Evolutionary conservation across 2,797 vertebrate species (phyloP), one percentile per base, ranked within the genome.

Genomic region (Peromyscus eremicus): DNA sequence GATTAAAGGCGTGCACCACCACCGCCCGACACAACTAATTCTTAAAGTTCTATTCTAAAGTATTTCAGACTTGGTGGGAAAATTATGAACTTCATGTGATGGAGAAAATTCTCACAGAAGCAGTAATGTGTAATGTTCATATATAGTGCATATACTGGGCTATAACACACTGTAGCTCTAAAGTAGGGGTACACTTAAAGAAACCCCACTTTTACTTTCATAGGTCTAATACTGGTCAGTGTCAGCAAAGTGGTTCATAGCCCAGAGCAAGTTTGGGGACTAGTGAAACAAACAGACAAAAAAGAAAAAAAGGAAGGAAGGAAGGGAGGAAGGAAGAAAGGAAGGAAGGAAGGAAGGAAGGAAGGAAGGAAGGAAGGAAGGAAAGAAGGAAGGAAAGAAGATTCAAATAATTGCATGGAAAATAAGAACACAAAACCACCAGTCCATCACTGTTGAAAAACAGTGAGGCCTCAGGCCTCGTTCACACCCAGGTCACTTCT

Each of bases 91-190:
- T 27, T 57, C 1, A 3, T 32, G 62, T 23, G 55, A 73, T 25
- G 71, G 32, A 87, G 5, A 86, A 80, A 40, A 8, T 68, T 79
- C 84, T 94, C 7, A 93, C n/a, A 83, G 43, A 85, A 91, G 93
- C 82, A 71, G 13, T 52, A 64, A 43, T 92, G 14, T 29, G 11
- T 46, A 64, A 43, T 92, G 14, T 34, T 92, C 13, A 91, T 9
- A 52, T 14, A 52, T 52, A 52, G 52, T 52, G 52, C 52, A 52
- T 4, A 12, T 43, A 40, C 27, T 21, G 0, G 0, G 84, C 37
- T 97, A 88, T 86, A 57, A 79, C 93, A 64, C 55, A 29, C 2
- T 83, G 27, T 2, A 49, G 34, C 77, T 64, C 40, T 89, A 29
- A 81, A 94, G 86, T 23, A 60, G 25, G 49, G 19, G 76, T 29